A percentile compares a stretch with the other conserved stretches of the same genome.
These are phyloP conservation scores for Drosophila parabipectinata DNA, from an alignment of 1,140 invertebrate species.

Conservation along the genomic window DNA sequence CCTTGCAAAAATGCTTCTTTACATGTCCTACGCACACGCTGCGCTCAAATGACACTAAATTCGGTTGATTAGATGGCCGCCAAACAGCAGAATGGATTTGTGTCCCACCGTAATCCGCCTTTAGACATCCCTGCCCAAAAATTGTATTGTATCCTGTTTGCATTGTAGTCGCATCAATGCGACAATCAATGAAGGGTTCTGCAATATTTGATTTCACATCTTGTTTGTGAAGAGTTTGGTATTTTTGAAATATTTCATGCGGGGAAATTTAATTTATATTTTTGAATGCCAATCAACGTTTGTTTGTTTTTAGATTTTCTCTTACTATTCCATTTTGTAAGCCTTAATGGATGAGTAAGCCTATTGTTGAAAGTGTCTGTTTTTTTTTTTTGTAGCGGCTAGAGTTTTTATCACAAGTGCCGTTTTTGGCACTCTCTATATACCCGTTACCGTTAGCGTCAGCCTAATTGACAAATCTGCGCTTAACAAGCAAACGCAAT, in stretches of 20 bases:
- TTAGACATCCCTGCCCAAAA: not conserved
- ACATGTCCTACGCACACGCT: constrained; percentile 62
- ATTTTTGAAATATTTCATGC: not conserved
- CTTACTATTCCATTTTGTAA: not conserved
- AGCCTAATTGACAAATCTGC: constrained; percentile 76
- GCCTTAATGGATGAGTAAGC: constrained; percentile 23
- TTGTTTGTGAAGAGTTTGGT: not conserved
- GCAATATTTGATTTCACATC: not conserved
- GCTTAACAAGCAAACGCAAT: constrained; percentile 68
- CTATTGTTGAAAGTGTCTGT: not conserved
- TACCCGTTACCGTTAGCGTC: constrained; percentile 63
- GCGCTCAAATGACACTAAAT: constrained; percentile 75
- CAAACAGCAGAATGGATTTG: constrained; percentile 41
- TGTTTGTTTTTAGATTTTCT: not conserved
- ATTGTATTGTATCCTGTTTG: constrained; percentile 13
- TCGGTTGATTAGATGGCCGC: constrained; percentile 76
- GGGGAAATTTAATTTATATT: not conserved
- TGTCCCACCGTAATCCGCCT: not conserved
- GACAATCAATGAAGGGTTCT: constrained; percentile 21
- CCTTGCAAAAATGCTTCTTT: constrained; percentile 64
- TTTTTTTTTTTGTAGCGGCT: constrained; percentile 13
- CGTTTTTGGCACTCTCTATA: constrained; percentile 37
- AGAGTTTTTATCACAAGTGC: constrained; percentile 9
- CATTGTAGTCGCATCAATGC: constrained; percentile 6
- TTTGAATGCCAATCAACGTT: not conserved